Base-by-base conservation (phyloP, 1,140 invertebrate species). In the Platyscapa corneri region DNA sequence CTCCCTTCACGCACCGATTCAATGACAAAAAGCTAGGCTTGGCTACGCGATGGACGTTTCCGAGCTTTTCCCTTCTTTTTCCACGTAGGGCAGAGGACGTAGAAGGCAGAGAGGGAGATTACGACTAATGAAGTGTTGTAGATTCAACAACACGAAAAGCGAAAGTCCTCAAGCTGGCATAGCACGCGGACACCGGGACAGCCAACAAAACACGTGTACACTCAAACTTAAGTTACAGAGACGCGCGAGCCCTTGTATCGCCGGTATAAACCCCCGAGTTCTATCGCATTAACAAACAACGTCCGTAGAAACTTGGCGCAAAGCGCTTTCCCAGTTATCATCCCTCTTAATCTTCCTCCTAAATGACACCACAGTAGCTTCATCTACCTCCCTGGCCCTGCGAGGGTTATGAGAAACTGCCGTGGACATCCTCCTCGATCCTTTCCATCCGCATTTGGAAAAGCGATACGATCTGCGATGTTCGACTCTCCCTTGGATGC, bases 261-360 rank as follows among this genome's bases (percentile, higher is more conserved):
- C 67, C 32, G 32, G 12, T 37, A 20, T 37, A 70, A 34, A 70
- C 6, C 34, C 34, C n/a, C 37, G 6, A 76, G 72, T 39, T 83
- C 53, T 75, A 83, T 83, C 72, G 83, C 83, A 85, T 87, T 85
- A 85, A 79, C 74, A 74, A 67, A 42, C 65, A 82, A 82, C 70
- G 80, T 64, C 56, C 6, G 49, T 14, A 23, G 74, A 77, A 83
- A 83, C 76, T 85, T 83, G 72, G 42, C 80, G 72, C 56, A 77
- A 87, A 85, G 86, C 85, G 85, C 82, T 88, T 87, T 84, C 77
- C 60, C 46, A 84, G 86, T 83, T 86, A 86, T 88, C 86, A 86
- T 87, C 87, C 86, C 88, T 89, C 87, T 89, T 89, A 89, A 89
- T 88, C 85, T 85, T 74, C 82, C 56, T 82, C 81, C 32, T 74